Percentiles rank a stretch among this genome's conserved stretches.
phyloP scores from a whole-genome alignment of 2,888 invertebrate genomes.

The Drosophila neoperkinsi region DNA sequence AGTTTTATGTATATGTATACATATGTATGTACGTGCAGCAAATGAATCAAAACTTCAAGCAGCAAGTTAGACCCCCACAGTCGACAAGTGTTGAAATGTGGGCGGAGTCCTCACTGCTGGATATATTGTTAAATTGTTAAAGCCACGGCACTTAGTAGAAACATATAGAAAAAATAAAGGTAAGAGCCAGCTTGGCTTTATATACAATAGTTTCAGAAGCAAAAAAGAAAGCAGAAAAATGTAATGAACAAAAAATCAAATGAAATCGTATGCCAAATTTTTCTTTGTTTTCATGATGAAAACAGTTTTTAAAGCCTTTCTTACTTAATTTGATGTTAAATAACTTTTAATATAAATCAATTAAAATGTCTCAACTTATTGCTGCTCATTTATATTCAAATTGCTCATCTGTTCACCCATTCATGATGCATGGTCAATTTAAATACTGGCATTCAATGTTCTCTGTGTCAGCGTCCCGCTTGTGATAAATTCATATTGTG shows the following conservation, averaged over 20 bases:
- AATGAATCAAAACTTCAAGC: conserved; percentile 66
- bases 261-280: neutral
- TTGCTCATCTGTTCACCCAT: conserved; percentile 16
- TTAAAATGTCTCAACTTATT: neutral
- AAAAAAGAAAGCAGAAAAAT: neutral
- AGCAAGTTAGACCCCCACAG: conserved; percentile 27
- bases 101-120: conserved; percentile 16
- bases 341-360: neutral
- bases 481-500: conserved; percentile 24
- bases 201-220: neutral
- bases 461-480: neutral
- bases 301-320: neutral
- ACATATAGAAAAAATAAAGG: neutral
- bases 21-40: conserved; percentile 52
- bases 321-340: neutral
- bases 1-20: conserved; percentile 23
- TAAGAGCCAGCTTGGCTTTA: neutral
- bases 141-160: neutral
- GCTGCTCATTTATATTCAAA: conserved; percentile 2
- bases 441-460: conserved; percentile 30
- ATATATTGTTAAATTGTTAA: conserved; percentile 18
- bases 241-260: neutral
- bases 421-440: conserved; percentile 1
- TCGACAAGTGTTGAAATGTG: conserved; percentile 50
- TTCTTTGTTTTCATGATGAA: neutral